These are phyloP conservation scores for Macaca nemestrina DNA, from an alignment of 2,113 vertebrate genomes.

Conservation along the genomic window DNA sequence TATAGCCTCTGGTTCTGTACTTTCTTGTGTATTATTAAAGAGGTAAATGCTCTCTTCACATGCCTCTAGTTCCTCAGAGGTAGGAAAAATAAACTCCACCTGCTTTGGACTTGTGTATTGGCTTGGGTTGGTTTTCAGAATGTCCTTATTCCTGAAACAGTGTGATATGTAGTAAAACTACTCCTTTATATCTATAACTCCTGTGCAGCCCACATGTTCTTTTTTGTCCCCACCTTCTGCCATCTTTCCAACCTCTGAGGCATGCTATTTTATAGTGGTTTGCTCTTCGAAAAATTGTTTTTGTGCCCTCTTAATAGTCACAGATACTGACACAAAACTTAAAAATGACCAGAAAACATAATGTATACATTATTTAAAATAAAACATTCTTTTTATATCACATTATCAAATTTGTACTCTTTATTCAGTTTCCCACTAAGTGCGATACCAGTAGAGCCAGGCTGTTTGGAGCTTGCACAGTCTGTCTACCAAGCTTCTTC, in stretches of 20 bases:
- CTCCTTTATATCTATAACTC: background rate
- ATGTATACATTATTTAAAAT: background rate
- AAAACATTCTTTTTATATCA: background rate
- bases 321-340: background rate
- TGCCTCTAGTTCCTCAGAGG: background rate
- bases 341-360: background rate
- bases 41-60: background rate
- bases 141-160: background rate
- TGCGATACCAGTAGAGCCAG: background rate
- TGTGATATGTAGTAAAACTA: rapidly evolving
- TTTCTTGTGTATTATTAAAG: background rate
- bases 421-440: background rate
- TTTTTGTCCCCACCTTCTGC: background rate
- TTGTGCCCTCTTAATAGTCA: background rate
- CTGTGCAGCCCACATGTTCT: background rate
- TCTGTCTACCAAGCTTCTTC: background rate
- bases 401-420: background rate
- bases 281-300: background rate
- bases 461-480: background rate
- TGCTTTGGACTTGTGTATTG: background rate
- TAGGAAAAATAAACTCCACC: background rate
- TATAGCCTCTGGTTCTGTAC: background rate
- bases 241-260: background rate
- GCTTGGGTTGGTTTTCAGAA: background rate
- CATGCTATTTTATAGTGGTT: background rate